Base-by-base conservation (phyloP, 2,797 vertebrate genomes). In the Hippopotamyrus pictus region DNA sequence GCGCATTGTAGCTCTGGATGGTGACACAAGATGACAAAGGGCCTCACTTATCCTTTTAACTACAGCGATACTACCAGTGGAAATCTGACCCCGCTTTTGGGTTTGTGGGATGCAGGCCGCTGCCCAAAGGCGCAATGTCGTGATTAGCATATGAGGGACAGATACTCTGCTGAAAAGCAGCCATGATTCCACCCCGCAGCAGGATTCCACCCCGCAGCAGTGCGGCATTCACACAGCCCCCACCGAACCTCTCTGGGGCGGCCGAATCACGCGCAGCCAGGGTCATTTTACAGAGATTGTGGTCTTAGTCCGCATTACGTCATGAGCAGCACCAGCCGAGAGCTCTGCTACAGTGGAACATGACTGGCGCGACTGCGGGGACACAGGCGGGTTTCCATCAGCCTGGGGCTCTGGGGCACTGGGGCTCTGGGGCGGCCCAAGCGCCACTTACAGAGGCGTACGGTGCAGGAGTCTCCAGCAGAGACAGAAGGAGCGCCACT, bases 1-100 rank as follows among this genome's bases (percentile, higher is more conserved):
- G 83, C 95, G 95, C 88, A 95, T 98, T 88, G 91, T 98, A n/a
- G 96, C 97, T 2, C 93, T 98, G 5, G 97, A 98, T 88, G 96
- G 96, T 22, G 96, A 98, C 92, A 14, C 29, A 14, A 12, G 48
- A 54, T n/a, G 48, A 89, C 48, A 54, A 29, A 76, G 65, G 33
- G 11, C 19, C 84, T 29, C 19, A 46, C 33, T 86, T 85, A 53
- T 62, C 33, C 33, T 12, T 22, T 9, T 4, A 59, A 25, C 19
- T 29, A 51, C 82, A 65, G 44, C 83, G 53, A 14, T 48, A n/a
- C 73, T 44, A 19, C 79, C 76, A 50, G 88, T 22, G 41, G 41
- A 25, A 25, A 29, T 46, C 6, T 62, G 29, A 25, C 29, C 59
- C 25, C 8, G 46, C 62, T 19, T 79, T 33, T 9, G 87, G 50